Base-by-base conservation (phyloP, 2,888 invertebrate species). In the Eristalinus aeneus region DNA sequence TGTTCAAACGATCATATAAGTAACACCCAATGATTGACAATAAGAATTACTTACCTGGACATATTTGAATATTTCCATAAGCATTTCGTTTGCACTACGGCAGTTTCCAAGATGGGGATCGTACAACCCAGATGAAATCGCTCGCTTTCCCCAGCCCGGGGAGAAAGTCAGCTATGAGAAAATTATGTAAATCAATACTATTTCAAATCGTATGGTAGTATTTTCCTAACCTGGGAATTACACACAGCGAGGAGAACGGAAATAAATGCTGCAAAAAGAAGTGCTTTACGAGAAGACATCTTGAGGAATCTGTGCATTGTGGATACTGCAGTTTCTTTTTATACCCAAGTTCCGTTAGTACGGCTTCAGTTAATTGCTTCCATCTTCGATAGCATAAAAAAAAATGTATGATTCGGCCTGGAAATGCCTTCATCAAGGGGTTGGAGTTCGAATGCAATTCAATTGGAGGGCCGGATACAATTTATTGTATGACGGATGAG, bases 61-160 rank as follows among this genome's bases (percentile, higher is more conserved):
- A 87, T 90, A 92, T 22, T 90, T 90, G 79, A 92, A 92, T 83
- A 92, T 92, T 60, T 92, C 90, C 87, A 92, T 85, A 8, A 92
- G 88, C 89, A 91, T 91, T 75, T 92, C 92, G 65, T 91, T 91
- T 6, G 92, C 90, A 23, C 90, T 89, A 64, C 90, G 91, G 79
- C 92, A 92, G 65, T 90, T 92, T 31, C 89, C 90, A 12, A 72
- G 54, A 61, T 78, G 83, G 22, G 83, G 56, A 23, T 77, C 85
- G 23, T 77, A 81, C 0, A 74, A 61, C 1, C 81, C 77, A 36
- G 77, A 63, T 2, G 76, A 76, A 20, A 60, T 12, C 20, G 83
- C 88, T 9, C 89, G 88, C 64, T 89, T 89, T 9, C 89, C 89
- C 89, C 89, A 89, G 12, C 77, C 84, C 2, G 89, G 88, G 2